phyloP scores from a whole-genome alignment of 2,888 invertebrate species.

The Sycophila texana region DNA sequence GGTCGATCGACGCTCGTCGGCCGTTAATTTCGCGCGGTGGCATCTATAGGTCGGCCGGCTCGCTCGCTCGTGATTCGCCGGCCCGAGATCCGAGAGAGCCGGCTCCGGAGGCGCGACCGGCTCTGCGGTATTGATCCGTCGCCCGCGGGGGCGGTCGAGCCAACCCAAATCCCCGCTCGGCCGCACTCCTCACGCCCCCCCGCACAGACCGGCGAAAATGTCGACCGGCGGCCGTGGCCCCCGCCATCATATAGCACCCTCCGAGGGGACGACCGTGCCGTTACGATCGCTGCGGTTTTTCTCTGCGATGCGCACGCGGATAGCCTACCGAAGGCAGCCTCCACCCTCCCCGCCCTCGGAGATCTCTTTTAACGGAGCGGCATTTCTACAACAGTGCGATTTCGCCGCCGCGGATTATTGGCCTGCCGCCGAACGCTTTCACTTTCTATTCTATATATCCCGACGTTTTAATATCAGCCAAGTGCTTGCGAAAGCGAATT shows the following conservation, averaged over 20 bases:
- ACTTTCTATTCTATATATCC: too few species aligned
- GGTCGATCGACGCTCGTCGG: slow-evolving; percentile 18
- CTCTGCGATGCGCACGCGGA: background rate
- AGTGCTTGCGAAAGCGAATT: too few species aligned
- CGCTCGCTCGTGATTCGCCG: slow-evolving; percentile 25
- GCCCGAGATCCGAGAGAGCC: slow-evolving; percentile 5
- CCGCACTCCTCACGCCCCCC: background rate
- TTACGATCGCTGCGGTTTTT: background rate
- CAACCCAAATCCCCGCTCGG: slow-evolving; percentile 39
- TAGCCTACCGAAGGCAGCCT: background rate
- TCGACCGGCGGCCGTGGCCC: background rate
- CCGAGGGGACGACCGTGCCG: background rate
- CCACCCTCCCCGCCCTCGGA: background rate
- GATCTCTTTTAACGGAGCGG: too few species aligned
- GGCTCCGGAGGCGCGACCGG: slow-evolving; percentile 69
- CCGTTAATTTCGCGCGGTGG: slow-evolving; percentile 44
- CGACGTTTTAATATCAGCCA: too few species aligned
- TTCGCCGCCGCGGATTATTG: too few species aligned
- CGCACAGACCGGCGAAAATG: background rate
- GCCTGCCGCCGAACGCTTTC: too few species aligned
- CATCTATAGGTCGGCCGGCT: slow-evolving; percentile 11
- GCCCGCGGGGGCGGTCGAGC: background rate
- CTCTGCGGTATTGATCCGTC: slow-evolving; percentile 73
- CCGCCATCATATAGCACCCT: background rate
- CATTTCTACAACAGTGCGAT: too few species aligned